Conservation (phyloP, 2,113 vertebrate species). For the Malaclemys terrapin region DNA sequence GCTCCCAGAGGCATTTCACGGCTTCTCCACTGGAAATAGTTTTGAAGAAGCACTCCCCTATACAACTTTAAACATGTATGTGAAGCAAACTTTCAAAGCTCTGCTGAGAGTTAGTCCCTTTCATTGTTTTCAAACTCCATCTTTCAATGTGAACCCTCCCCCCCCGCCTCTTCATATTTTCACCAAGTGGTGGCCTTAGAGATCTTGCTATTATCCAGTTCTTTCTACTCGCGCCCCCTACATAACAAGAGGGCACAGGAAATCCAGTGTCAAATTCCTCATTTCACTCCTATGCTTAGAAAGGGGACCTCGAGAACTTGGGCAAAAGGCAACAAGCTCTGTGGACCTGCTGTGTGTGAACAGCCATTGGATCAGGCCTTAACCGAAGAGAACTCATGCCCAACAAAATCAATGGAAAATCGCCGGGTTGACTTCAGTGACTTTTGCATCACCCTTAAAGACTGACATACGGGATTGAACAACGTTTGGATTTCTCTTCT, state of each 20-base stretch:
- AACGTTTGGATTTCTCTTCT: background rate
- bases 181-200: background rate
- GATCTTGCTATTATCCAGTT: background rate
- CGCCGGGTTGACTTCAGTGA: background rate
- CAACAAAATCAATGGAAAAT: background rate
- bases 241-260: background rate
- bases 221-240: accelerated
- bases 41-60: background rate
- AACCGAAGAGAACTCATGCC: no score
- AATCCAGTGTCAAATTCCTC: background rate
- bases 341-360: background rate
- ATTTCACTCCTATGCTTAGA: background rate
- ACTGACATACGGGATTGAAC: background rate
- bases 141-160: background rate
- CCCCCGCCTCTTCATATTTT: background rate
- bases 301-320: background rate
- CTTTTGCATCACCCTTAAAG: background rate
- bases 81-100: background rate
- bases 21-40: background rate
- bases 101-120: background rate
- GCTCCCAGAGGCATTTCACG: background rate
- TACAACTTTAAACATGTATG: background rate
- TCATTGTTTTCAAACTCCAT: background rate
- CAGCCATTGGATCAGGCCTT: background rate
- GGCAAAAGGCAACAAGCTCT: background rate